Conservation (phyloP, 1,140 invertebrate genomes). For the Yoshiicerus persimilis region DNA sequence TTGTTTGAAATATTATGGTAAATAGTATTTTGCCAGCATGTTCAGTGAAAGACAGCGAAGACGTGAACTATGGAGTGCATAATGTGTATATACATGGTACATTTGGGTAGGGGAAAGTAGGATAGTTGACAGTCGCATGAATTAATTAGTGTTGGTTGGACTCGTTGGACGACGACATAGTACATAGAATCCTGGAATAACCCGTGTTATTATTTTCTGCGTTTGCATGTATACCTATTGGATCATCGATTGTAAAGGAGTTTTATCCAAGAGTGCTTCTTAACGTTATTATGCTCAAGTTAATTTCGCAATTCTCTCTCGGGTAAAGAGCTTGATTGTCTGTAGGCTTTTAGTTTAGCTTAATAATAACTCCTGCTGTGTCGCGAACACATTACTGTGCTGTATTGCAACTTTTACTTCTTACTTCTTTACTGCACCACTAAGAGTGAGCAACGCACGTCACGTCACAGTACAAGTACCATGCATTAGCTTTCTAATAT, state of each 20-base stretch:
- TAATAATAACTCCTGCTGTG: too few species aligned
- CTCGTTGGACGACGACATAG: too few species aligned
- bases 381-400: neutral
- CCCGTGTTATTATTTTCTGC: neutral
- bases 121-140: constrained; percentile 1
- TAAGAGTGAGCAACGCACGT: too few species aligned
- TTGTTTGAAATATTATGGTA: neutral
- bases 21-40: neutral
- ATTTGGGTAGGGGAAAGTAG: neutral
- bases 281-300: neutral
- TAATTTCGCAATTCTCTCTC: neutral
- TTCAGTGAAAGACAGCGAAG: neutral
- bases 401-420: too few species aligned
- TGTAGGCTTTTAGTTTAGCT: too few species aligned
- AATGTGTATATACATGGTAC: neutral
- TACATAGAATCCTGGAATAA: neutral
- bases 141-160: constrained; percentile 10
- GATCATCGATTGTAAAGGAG: too few species aligned
- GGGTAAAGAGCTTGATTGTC: neutral
- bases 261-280: neutral
- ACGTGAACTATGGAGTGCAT: neutral
- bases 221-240: neutral
- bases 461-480: too few species aligned
- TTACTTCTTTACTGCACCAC: too few species aligned
- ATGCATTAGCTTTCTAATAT: too few species aligned